phyloP scores from a whole-genome alignment of 2,797 vertebrate species.

The Myiotriccus ornatus region DNA sequence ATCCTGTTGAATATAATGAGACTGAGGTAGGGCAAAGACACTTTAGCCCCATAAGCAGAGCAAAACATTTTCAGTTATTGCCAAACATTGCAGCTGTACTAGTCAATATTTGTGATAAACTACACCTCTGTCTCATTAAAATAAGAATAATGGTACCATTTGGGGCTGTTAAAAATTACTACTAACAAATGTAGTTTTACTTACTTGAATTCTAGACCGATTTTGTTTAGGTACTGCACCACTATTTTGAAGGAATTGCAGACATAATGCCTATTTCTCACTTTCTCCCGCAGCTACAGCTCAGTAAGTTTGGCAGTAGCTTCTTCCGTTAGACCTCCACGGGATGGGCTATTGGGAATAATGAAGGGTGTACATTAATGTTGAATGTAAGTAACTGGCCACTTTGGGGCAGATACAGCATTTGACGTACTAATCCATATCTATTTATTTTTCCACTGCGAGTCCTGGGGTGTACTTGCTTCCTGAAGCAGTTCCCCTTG shows the following conservation, averaged over 20 bases:
- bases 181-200: constrained; percentile 40
- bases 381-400: constrained; percentile 50
- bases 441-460: constrained; percentile 67
- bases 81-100: background rate
- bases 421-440: constrained; percentile 36
- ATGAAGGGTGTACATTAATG: constrained; percentile 69
- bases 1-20: constrained; percentile 33
- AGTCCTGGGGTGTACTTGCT: constrained; percentile 13
- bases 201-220: constrained; percentile 60
- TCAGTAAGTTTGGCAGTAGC: constrained; percentile 29
- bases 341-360: constrained; percentile 20
- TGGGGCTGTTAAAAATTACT: constrained; percentile 54
- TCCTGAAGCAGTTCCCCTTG: constrained; percentile 8
- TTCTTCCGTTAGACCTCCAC: background rate
- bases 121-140: constrained; percentile 37
- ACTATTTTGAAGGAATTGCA: constrained; percentile 72
- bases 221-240: constrained; percentile 64
- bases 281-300: constrained; percentile 45
- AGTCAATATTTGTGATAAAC: background rate
- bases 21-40: constrained; percentile 34
- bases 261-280: constrained; percentile 41
- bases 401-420: constrained; percentile 31
- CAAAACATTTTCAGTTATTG: background rate
- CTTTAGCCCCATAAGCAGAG: constrained; percentile 4
- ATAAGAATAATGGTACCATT: constrained; percentile 58